These are phyloP conservation scores for Echinometra lucunter DNA, from an alignment of 53 echinoderm and acorn worm genomes.

Conservation along the genomic window DNA sequence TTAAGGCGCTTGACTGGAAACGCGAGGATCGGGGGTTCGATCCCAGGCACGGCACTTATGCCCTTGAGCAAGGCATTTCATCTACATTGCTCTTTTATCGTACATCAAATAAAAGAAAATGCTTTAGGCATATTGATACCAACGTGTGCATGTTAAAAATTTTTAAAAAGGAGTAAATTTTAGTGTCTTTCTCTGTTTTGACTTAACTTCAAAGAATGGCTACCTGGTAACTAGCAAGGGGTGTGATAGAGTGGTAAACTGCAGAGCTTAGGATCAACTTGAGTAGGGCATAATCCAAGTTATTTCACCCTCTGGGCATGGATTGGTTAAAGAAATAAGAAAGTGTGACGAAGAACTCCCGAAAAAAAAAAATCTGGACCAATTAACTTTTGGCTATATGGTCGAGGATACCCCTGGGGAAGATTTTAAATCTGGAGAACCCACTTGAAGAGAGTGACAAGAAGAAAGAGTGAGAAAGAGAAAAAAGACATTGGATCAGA, in stretches of 20 bases:
- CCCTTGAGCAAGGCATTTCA: too few species aligned
- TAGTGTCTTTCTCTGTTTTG: neutral
- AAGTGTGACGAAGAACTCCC: neutral
- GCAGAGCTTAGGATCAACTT: slow-evolving; percentile 27
- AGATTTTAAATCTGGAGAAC: slow-evolving; percentile 5
- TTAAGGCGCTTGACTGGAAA: too few species aligned
- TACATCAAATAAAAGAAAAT: too few species aligned
- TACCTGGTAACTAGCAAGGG: slow-evolving; percentile 8
- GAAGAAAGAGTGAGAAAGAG: neutral
- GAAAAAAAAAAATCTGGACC: slow-evolving; percentile 34
- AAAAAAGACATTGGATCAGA: neutral
- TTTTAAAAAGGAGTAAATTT: too few species aligned
- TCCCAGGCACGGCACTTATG: too few species aligned
- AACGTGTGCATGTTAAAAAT: too few species aligned
- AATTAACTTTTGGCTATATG: slow-evolving; percentile 64
- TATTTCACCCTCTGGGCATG: slow-evolving; percentile 8
- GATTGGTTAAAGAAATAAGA: neutral
- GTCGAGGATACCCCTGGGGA: slow-evolving; percentile 16
- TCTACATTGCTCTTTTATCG: too few species aligned
- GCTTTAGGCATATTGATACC: too few species aligned
- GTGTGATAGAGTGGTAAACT: neutral
- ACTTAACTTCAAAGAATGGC: neutral
- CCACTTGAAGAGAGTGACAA: slow-evolving; percentile 9
- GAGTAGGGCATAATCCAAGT: neutral
- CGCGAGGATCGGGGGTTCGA: too few species aligned